phyloP scores from a whole-genome alignment of 2,797 vertebrate species.

The Betta splendens region DNA sequence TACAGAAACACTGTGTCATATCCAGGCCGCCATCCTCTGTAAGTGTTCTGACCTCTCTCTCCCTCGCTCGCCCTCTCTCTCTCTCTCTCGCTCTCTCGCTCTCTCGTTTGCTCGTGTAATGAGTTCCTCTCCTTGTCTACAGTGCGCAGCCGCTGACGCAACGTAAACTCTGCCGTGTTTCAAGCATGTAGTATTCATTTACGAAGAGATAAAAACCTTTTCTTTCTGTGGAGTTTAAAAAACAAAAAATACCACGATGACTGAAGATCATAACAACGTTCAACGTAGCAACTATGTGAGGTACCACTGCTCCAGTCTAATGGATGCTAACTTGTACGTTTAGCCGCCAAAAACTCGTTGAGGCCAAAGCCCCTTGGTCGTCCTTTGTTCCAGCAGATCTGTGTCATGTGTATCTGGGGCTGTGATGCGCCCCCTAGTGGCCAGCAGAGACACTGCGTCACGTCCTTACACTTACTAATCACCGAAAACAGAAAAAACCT shows the following conservation, averaged over 20 bases:
- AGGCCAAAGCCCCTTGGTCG: slow-evolving; percentile 69
- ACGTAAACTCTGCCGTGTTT: slow-evolving; percentile 82
- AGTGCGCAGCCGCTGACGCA: slow-evolving; percentile 72
- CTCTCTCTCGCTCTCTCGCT: slow-evolving; percentile 59
- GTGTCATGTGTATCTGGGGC: slow-evolving; percentile 73
- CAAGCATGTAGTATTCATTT: slow-evolving; percentile 88
- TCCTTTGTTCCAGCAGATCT: slow-evolving; percentile 76
- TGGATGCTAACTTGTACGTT: slow-evolving; percentile 74
- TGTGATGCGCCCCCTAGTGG: slow-evolving; percentile 50
- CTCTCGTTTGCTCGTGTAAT: slow-evolving; percentile 50
- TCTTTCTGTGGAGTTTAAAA: slow-evolving; percentile 78
- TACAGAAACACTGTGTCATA: slow-evolving; percentile 64
- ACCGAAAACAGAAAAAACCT: slow-evolving; percentile 71
- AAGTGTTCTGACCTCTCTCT: slow-evolving; percentile 53
- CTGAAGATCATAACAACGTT: slow-evolving; percentile 66
- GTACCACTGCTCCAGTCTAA: slow-evolving; percentile 66
- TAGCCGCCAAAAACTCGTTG: slow-evolving; percentile 71
- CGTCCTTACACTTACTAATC: slow-evolving; percentile 71
- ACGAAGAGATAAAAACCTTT: slow-evolving; percentile 76
- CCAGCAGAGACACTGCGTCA: slow-evolving; percentile 68
- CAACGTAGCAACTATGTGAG: slow-evolving; percentile 79
- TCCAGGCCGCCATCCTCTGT: slow-evolving; percentile 38
- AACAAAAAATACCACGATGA: slow-evolving; percentile 58
- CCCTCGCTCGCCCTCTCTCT: slow-evolving; percentile 61
- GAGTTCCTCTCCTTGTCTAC: slow-evolving; percentile 76